Evolutionary conservation across 30 jellyfish, hydroid and myxozoan genomes (phyloP).

Genomic region (Turritopsis rubra): DNA sequence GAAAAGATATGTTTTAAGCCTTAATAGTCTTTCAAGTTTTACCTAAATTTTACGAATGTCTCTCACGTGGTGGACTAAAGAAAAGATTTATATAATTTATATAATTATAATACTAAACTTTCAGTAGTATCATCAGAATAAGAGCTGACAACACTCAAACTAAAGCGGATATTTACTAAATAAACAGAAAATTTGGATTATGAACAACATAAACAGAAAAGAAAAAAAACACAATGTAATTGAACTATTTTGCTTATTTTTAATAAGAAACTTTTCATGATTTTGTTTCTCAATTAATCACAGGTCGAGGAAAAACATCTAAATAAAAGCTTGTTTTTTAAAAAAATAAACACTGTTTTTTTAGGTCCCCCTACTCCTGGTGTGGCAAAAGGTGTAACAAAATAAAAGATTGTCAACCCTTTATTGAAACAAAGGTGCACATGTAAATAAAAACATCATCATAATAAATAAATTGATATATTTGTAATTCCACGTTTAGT

Average conservation of each 20-base stretch:
- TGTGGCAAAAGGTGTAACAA: neutral
- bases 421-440: neutral
- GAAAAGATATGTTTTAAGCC: no score
- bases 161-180: neutral
- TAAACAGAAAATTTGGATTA: neutral
- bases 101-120: no score
- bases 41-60: no score
- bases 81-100: no score
- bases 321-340: neutral
- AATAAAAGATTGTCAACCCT: neutral
- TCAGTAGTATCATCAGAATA: neutral
- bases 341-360: neutral
- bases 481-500: neutral
- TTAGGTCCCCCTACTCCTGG: neutral
- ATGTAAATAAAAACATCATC: neutral
- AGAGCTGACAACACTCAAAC: neutral
- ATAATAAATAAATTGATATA: neutral
- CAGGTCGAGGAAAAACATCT: neutral
- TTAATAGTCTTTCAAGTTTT: no score
- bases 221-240: neutral
- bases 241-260: neutral
- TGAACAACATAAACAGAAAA: neutral
- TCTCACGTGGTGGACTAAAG: no score
- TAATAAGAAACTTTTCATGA: neutral
- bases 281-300: neutral